These are phyloP conservation scores for Ophonus ardosiacus DNA, from an alignment of 2,888 invertebrate genomes.

Conservation along the genomic window DNA sequence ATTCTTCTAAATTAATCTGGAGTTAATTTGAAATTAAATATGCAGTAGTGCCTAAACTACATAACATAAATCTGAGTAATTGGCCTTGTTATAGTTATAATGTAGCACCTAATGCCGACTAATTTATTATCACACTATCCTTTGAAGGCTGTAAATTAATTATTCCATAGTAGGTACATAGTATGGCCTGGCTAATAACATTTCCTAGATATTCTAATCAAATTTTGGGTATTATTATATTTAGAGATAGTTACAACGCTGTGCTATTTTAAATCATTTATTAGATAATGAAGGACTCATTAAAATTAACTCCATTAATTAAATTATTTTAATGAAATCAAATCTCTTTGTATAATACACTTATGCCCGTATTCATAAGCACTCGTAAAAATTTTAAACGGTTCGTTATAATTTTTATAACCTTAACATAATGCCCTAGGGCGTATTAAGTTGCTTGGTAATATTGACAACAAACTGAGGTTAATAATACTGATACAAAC, in stretches of 20 bases:
- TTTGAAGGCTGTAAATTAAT: conserved; percentile 46
- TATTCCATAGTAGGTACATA: conserved; percentile 10
- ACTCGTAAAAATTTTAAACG: too few species aligned
- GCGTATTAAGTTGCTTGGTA: too few species aligned
- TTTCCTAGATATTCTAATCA: conserved; percentile 28
- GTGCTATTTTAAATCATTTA: neutral
- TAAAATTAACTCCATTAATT: too few species aligned
- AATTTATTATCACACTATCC: conserved; percentile 52
- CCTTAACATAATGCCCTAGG: too few species aligned
- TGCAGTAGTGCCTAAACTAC: conserved; percentile 11
- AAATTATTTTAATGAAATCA: too few species aligned
- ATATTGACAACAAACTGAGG: too few species aligned
- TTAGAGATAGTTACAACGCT: neutral
- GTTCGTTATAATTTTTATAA: too few species aligned
- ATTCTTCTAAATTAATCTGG: conserved; percentile 32
- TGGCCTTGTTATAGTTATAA: conserved; percentile 43
- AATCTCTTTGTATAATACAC: too few species aligned
- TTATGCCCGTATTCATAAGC: too few species aligned
- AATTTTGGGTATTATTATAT: conserved; percentile 8
- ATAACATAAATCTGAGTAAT: conserved; percentile 49
- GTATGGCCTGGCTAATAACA: neutral
- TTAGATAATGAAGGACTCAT: neutral
- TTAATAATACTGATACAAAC: too few species aligned
- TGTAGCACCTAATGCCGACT: conserved; percentile 40
- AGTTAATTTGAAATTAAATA: conserved; percentile 36